Conservation (phyloP, 2,797 vertebrate genomes). For the Neostethus bicornis region DNA sequence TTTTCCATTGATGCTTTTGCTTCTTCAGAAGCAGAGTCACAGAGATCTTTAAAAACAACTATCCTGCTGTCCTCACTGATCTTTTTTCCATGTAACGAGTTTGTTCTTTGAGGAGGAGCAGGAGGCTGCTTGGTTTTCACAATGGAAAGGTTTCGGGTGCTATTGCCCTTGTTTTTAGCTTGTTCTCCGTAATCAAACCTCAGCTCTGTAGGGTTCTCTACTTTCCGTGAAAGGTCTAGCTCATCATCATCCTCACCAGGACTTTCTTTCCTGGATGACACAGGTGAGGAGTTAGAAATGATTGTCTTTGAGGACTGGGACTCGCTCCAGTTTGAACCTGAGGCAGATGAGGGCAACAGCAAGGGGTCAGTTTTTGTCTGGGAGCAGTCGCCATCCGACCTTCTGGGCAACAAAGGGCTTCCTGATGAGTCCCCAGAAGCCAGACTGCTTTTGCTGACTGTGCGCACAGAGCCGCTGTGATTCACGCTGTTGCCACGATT, state of each 20-base stretch:
- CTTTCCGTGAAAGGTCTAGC: constrained; percentile 67
- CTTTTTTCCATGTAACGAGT: constrained; percentile 84
- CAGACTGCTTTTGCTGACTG: constrained; percentile 84
- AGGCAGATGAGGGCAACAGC: constrained; percentile 30
- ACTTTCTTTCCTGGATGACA: constrained; percentile 79
- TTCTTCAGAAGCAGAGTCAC: constrained; percentile 34
- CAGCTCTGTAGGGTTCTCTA: constrained; percentile 26
- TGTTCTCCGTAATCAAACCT: constrained; percentile 61
- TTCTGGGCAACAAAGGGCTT: constrained; percentile 86
- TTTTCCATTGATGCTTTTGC: constrained; percentile 44
- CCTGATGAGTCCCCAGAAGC: constrained; percentile 72
- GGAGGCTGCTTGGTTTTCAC: constrained; percentile 91
- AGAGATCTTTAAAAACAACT: constrained; percentile 44
- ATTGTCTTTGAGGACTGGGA: constrained; percentile 92
- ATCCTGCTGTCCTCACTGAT: constrained; percentile 50
- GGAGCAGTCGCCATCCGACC: constrained; percentile 73
- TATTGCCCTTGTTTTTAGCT: constrained; percentile 81
- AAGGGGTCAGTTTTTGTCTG: constrained; percentile 76
- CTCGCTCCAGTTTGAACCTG: constrained; percentile 88
- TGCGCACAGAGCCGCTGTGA: constrained; percentile 74
- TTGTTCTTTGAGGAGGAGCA: constrained; percentile 85
- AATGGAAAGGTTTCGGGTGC: constrained; percentile 85
- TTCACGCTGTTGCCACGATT: constrained; percentile 54
- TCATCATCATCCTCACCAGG: constrained; percentile 26
- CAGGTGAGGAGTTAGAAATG: constrained; percentile 87